Evolutionary conservation across 2,113 vertebrate species (phyloP), one percentile per base, ranked within the genome.

Genomic region (Poeciliopsis retropinna): DNA sequence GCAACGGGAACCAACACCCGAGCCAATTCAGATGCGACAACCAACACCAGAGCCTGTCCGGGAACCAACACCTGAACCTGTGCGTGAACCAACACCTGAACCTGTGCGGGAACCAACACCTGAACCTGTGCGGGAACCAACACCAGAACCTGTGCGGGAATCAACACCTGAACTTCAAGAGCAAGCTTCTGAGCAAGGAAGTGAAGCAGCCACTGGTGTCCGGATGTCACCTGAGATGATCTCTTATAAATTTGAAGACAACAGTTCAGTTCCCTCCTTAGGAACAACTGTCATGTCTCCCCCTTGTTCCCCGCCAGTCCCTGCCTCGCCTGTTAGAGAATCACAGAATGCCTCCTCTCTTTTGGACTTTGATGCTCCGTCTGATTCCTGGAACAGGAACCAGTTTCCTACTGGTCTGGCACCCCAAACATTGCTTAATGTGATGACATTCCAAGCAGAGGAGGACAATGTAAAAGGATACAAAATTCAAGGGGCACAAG

Each of bases 271-370:
- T 72, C 80, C 89, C 44, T 89, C 88, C 30, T 76, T 94, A 63
- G 93, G 93, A 65, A 93, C 93, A 0, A 94, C 93, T 0, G 90
- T 94, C 60, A 91, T 94, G 90, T 95, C 93, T 68, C 93, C 93
- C 70, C 94, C 94, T 15, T 93, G 89, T 67, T 95, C 94, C 4
- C 94, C 94, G 19, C 76, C 82, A 3, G 89, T 76, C 11, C 67
- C 72, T 6, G 72, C 87, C 32, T 89, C 89, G 41, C 84, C 89
- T 27, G 74, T 75, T 68, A 81, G 78, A 47, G 88, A 92, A 57
- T 60, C 82, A 19, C 75, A 89, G 65, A 72, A 34, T 9, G 76
- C 85, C 44, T 77, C 84, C 32, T 81, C 83, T 74, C 61, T 84
- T 37, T 25, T 88, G 68, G 91, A 82, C 41, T 78, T 85, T 67